Percentiles rank a stretch among this genome's conserved stretches.
phyloP scores from a whole-genome alignment of 2,797 vertebrate genomes.

The Morelia viridis region DNA sequence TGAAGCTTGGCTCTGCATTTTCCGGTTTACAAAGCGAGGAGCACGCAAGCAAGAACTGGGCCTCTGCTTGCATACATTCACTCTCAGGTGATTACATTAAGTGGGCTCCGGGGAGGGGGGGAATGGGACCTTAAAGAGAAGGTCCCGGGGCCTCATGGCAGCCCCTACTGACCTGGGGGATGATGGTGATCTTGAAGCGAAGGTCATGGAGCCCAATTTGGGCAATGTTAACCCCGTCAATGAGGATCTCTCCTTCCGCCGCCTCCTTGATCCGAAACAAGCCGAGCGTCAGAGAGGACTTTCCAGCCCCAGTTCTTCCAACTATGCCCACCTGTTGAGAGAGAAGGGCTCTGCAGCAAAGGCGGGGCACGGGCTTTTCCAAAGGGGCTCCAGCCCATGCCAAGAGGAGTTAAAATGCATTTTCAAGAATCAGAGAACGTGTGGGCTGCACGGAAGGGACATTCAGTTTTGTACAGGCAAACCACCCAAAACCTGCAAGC shows the following conservation, averaged over 20 bases:
- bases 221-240: slow-evolving; percentile 87
- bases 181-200: slow-evolving; percentile 92
- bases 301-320: slow-evolving; percentile 92
- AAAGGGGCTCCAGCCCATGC: not conserved
- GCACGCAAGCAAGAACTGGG: not conserved
- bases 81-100: not conserved
- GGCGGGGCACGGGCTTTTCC: rapidly evolving
- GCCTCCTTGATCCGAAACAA: slow-evolving; percentile 94
- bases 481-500: not conserved
- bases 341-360: not conserved
- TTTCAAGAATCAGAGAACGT: not conserved
- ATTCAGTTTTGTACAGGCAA: not conserved
- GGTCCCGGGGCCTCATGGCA: slow-evolving; percentile 85
- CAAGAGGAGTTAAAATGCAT: no score
- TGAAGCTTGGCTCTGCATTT: not conserved
- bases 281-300: slow-evolving; percentile 91
- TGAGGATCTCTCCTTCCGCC: slow-evolving; percentile 83
- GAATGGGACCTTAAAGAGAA: slow-evolving; percentile 76
- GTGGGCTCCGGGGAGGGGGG: not conserved
- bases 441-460: not conserved
- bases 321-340: slow-evolving; percentile 88
- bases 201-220: slow-evolving; percentile 89
- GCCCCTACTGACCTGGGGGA: slow-evolving; percentile 82
- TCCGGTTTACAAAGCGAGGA: not conserved
- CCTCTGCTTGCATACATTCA: not conserved